Conservation (phyloP, 2,797 vertebrate species). For the Eremophila alpestris region DNA sequence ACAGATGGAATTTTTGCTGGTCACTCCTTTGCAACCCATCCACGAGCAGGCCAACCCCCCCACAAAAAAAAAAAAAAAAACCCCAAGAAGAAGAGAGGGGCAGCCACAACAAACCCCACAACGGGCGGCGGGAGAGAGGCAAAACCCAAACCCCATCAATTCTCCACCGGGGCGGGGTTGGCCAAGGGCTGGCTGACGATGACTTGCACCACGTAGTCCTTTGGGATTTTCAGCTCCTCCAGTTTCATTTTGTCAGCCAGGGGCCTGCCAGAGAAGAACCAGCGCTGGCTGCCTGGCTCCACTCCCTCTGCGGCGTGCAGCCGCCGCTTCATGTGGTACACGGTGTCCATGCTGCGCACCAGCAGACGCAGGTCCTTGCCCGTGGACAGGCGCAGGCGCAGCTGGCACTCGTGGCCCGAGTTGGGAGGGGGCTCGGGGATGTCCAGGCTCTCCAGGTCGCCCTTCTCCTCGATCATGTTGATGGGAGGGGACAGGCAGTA, state of each 20-base stretch:
- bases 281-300: conserved; percentile 87
- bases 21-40: conserved; percentile 74
- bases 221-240: conserved; percentile 97
- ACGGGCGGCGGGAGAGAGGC: not conserved
- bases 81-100: conserved; percentile 45
- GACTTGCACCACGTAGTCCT: conserved; percentile 98
- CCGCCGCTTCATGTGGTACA: conserved; percentile 95
- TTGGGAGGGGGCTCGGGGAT: conserved; percentile 88
- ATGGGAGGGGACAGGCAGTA: conserved; percentile 96
- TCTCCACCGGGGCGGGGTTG: conserved; percentile 88
- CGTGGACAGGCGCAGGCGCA: conserved; percentile 93
- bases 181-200: conserved; percentile 93
- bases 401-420: conserved; percentile 92
- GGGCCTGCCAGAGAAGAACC: conserved; percentile 97
- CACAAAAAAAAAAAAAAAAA: no score
- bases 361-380: conserved; percentile 91
- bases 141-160: conserved; percentile 70
- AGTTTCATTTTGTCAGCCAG: conserved; percentile 95
- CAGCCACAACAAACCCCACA: conserved; percentile 68
- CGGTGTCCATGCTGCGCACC: conserved; percentile 91
- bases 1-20: conserved; percentile 81
- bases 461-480: conserved; percentile 98
- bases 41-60: conserved; percentile 46
- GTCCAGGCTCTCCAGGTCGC: conserved; percentile 87
- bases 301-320: conserved; percentile 89